These are phyloP conservation scores for Pantherophis vulpinus DNA, from an alignment of 2,797 vertebrate genomes.

Conservation along the genomic window DNA sequence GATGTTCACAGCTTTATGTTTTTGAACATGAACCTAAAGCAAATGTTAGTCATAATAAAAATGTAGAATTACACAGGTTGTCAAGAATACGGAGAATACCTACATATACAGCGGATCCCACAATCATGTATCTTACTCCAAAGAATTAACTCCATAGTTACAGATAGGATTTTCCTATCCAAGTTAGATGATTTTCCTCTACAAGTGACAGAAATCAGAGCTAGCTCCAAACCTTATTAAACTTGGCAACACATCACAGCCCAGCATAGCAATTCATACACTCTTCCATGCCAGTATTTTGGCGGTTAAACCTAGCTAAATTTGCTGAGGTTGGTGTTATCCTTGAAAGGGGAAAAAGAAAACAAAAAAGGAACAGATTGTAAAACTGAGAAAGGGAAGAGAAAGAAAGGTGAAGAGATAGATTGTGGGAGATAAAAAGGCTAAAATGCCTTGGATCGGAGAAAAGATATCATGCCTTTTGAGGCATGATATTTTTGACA, in stretches of 20 bases:
- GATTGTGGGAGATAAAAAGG: neutral
- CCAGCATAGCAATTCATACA: neutral
- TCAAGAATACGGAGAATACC: neutral
- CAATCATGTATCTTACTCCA: neutral
- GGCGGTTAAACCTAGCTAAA: neutral
- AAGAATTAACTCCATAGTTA: neutral
- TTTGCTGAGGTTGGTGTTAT: neutral
- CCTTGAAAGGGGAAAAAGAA: neutral
- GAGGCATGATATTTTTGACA: neutral
- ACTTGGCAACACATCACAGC: neutral
- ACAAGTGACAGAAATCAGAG: neutral
- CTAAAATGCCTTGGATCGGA: neutral
- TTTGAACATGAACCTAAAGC: neutral
- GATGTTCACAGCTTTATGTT: fast-evolving
- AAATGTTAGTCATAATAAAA: neutral
- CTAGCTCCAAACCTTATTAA: no score
- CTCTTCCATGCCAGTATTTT: neutral
- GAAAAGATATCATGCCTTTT: neutral
- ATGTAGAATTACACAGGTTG: neutral
- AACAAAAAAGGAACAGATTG: neutral
- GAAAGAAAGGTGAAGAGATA: neutral
- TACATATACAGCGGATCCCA: neutral
- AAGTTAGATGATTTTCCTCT: neutral
- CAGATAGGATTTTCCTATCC: neutral
- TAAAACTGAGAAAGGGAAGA: neutral